These are phyloP conservation scores for Neelides folsomi DNA, from an alignment of 2,888 invertebrate genomes.

Conservation along the genomic window DNA sequence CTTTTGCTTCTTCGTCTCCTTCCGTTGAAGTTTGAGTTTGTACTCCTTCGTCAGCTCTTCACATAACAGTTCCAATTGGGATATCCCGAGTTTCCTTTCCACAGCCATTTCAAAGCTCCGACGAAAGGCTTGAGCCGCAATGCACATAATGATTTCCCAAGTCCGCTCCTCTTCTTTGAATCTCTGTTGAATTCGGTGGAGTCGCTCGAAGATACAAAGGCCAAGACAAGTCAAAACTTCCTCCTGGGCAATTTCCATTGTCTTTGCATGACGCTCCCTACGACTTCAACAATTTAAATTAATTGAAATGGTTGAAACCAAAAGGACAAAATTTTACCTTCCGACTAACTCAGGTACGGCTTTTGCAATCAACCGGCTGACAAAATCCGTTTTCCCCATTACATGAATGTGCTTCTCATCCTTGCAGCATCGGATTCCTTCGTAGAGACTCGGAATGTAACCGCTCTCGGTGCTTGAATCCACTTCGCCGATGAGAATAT, in stretches of 20 bases:
- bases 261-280: slow-evolving; percentile 86
- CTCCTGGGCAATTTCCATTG: slow-evolving; percentile 91
- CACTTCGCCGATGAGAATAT: slow-evolving; percentile 56
- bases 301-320: slow-evolving; percentile 1
- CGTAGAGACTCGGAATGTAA: slow-evolving; percentile 71
- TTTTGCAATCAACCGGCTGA: slow-evolving; percentile 70
- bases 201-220: slow-evolving; percentile 78
- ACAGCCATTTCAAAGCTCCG: slow-evolving; percentile 80
- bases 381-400: slow-evolving; percentile 73
- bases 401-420: slow-evolving; percentile 78
- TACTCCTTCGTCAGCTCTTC: slow-evolving; percentile 79
- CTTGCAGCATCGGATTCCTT: slow-evolving; percentile 72
- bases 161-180: slow-evolving; percentile 83
- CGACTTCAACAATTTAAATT: slow-evolving; percentile 41
- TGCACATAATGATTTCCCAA: slow-evolving; percentile 82
- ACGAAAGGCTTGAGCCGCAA: slow-evolving; percentile 71
- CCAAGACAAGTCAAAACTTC: slow-evolving; percentile 90
- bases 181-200: slow-evolving; percentile 72
- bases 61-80: slow-evolving; percentile 73
- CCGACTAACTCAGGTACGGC: slow-evolving; percentile 85
- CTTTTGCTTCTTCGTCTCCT: slow-evolving; percentile 74
- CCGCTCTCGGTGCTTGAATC: slow-evolving; percentile 78
- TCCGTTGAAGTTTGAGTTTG: slow-evolving; percentile 65
- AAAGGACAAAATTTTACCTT: slow-evolving; percentile 42
- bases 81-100: slow-evolving; percentile 74